phyloP scores from a whole-genome alignment of 2,797 vertebrate species.

The Micromesistius poutassou region DNA sequence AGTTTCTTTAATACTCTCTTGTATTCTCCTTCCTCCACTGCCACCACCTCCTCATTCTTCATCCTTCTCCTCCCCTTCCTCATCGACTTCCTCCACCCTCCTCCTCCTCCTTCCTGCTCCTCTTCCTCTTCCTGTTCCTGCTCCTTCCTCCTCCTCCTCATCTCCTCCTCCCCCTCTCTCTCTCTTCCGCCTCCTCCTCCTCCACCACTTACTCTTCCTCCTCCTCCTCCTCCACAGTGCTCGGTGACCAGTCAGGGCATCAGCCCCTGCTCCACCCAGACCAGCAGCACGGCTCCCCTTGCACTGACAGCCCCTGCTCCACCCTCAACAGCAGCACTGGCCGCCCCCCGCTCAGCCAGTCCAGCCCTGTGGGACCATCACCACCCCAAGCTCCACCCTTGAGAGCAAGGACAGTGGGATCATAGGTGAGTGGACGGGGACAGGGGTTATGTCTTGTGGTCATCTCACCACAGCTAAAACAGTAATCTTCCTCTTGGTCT shows the following conservation, averaged over 20 bases:
- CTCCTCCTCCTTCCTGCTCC: too few relatives aligned
- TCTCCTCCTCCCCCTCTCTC: not conserved
- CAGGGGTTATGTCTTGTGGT: not conserved
- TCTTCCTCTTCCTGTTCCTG: too few relatives aligned
- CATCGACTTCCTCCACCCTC: too few relatives aligned
- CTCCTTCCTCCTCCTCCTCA: too few relatives aligned
- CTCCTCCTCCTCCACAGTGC: conserved; percentile 66
- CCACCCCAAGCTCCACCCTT: conserved; percentile 96
- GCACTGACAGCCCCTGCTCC: conserved; percentile 93
- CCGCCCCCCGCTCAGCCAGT: conserved; percentile 75
- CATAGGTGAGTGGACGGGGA: conserved; percentile 73
- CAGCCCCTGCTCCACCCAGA: conserved; percentile 95
- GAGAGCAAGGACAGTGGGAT: conserved; percentile 99
- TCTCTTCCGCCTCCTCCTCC: conserved; percentile 25
- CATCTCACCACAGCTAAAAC: too few relatives aligned
- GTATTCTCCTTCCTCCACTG: not conserved
- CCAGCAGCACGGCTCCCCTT: conserved; percentile 95
- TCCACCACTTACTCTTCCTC: not conserved
- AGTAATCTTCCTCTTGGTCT: too few relatives aligned
- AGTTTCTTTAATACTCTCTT: not conserved
- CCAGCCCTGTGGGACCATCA: conserved; percentile 88
- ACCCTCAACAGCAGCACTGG: conserved; percentile 87
- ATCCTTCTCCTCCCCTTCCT: too few relatives aligned
- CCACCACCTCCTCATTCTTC: too few relatives aligned
- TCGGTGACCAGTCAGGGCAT: conserved; percentile 83